Evolutionary conservation across 2,797 vertebrate genomes (phyloP).

Genomic region (Lepus oiostolus): DNA sequence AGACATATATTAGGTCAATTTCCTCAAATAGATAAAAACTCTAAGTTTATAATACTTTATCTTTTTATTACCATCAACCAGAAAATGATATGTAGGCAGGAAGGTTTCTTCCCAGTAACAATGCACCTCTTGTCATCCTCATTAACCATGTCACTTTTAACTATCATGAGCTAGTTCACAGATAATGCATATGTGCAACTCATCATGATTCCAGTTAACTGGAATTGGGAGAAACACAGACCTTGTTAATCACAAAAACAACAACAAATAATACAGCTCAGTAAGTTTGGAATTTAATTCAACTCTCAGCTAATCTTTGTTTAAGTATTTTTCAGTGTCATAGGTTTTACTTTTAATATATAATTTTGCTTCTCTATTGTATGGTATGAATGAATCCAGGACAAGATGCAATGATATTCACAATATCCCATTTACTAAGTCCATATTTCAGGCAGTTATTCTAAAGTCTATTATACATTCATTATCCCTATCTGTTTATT

Average conservation of each 20-base stretch:
- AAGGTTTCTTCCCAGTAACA: background rate
- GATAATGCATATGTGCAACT: background rate
- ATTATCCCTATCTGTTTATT: background rate
- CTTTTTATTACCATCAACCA: background rate
- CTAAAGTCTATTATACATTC: background rate
- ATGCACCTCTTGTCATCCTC: background rate
- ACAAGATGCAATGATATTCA: background rate
- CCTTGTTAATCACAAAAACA: too few species aligned
- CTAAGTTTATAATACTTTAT: background rate
- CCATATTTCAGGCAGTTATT: background rate
- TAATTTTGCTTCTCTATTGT: background rate
- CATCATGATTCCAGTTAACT: background rate
- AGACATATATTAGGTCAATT: background rate
- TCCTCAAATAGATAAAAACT: background rate
- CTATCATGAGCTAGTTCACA: background rate
- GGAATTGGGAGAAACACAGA: background rate
- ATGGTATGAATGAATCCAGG: background rate
- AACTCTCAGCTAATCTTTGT: background rate
- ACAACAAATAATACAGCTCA: too few species aligned
- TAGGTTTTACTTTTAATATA: background rate
- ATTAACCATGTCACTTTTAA: background rate
- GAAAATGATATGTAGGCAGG: background rate
- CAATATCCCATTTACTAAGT: background rate
- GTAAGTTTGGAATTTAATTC: background rate
- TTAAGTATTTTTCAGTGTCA: background rate